Evolutionary conservation across 2,888 invertebrate genomes (phyloP), one percentile per base, ranked within the genome.

Genomic region (Dinocampus coccinellae): DNA sequence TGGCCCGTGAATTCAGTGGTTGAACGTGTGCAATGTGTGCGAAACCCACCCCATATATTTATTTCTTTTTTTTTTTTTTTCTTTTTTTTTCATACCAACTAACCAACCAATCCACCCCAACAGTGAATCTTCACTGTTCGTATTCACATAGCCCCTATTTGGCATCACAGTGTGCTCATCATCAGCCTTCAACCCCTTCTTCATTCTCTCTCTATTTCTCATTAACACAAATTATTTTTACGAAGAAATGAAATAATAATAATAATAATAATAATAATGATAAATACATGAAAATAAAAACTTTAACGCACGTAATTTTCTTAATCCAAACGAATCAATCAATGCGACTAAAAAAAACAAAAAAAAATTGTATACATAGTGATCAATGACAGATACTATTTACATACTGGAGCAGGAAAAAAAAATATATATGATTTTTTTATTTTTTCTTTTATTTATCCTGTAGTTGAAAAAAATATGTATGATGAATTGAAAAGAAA

Each of bases 1-100:
- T 81, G 80, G 83, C 83, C 83, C 81, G 82, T 80, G 83, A 83
- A 84, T 82, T 84, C 84, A 84, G 83, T 84, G 82, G 82, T 80
- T 80, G 81, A 77, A 73, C n/a, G n/a, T n/a, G n/a, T 42, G 57
- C 39, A 13, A 22, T 58, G 29, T 58, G 42, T 53, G 52, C 65
- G 34, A 66, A 73, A 78, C 76, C 76, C 76, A 73, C 74, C 75
- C 76, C 75, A 72, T 78, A 78, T 79, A 78, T 78, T 80, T 78
- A 79, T 78, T 78, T 77, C 78, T 73, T 75, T 74, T 76, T 65
- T 75, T 78, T 75, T 76, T n/a, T n/a, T n/a, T n/a, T n/a, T n/a
- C n/a, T n/a, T n/a, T n/a, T n/a, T n/a, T n/a, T n/a, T n/a, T n/a
- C n/a, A n/a, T n/a, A n/a, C n/a, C 78, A 79, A 78, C 79, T 78